Conservation (phyloP, 35 echinoderm and acorn worm species). For the Eucidaris tribuloides region DNA sequence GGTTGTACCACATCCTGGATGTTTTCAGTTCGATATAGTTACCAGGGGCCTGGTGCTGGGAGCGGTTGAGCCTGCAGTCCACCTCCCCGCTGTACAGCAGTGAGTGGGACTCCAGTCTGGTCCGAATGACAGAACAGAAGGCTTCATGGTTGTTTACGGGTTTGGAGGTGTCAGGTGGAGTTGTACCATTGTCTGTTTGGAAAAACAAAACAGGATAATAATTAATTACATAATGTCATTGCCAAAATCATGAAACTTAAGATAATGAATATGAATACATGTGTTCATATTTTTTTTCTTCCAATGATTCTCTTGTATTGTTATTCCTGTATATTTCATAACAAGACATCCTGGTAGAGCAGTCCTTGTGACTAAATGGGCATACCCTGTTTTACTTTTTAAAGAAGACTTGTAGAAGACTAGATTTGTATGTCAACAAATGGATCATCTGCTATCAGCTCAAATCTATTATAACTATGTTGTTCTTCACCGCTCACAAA, state of each 20-base stretch:
- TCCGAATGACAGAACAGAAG: slow-evolving; percentile 53
- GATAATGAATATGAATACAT: neutral
- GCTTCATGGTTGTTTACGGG: slow-evolving; percentile 77
- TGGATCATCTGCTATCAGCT: neutral
- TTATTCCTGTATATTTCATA: neutral
- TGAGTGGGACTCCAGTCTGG: slow-evolving; percentile 26
- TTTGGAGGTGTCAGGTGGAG: slow-evolving; percentile 35
- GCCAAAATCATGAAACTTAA: too few species aligned
- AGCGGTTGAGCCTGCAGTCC: slow-evolving; percentile 32
- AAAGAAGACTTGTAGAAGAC: too few species aligned
- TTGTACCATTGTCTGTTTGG: slow-evolving; percentile 23
- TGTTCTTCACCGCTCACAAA: neutral
- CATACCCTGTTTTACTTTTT: neutral
- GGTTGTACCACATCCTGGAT: slow-evolving; percentile 52
- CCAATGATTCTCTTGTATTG: neutral
- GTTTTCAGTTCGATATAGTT: slow-evolving; percentile 82
- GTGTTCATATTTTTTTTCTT: neutral
- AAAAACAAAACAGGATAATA: neutral
- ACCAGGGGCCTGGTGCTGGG: slow-evolving; percentile 23
- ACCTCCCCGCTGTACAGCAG: slow-evolving; percentile 69
- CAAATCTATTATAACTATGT: neutral
- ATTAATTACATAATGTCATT: too few species aligned
- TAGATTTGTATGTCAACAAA: neutral
- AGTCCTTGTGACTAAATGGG: neutral
- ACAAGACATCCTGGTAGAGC: neutral